phyloP scores from a whole-genome alignment of 2,888 invertebrate species.

The Junonia oenone region DNA sequence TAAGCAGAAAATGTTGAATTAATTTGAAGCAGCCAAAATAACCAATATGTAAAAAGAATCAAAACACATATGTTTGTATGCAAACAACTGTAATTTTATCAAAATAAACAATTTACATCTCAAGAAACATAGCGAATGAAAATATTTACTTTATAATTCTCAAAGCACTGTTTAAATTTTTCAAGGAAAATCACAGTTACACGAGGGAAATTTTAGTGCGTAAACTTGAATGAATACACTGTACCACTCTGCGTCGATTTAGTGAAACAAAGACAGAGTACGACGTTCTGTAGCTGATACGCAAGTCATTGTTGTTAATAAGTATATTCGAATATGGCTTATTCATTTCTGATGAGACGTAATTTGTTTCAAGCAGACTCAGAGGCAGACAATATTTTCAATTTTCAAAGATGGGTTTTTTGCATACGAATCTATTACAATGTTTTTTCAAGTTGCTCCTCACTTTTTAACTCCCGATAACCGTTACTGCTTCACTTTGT shows the following conservation, averaged over 20 bases:
- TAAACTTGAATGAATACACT: background rate
- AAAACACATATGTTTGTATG: too few relatives aligned
- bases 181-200: background rate
- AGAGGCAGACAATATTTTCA: too few relatives aligned
- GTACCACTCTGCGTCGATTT: background rate
- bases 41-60: too few relatives aligned
- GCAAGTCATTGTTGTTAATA: background rate
- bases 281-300: background rate
- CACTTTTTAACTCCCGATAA: too few relatives aligned
- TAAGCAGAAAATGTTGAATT: too few relatives aligned
- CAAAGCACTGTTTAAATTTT: background rate
- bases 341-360: background rate
- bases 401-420: too few relatives aligned
- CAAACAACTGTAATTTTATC: too few relatives aligned
- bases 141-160: background rate
- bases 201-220: background rate
- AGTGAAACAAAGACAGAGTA: background rate
- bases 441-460: too few relatives aligned
- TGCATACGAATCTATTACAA: too few relatives aligned
- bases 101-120: too few relatives aligned
- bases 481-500: too few relatives aligned
- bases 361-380: background rate
- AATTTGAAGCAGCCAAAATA: too few relatives aligned
- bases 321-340: background rate
- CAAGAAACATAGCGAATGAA: background rate